phyloP scores from a whole-genome alignment of 2,888 invertebrate species.

The Conops quadrifasciatus region DNA sequence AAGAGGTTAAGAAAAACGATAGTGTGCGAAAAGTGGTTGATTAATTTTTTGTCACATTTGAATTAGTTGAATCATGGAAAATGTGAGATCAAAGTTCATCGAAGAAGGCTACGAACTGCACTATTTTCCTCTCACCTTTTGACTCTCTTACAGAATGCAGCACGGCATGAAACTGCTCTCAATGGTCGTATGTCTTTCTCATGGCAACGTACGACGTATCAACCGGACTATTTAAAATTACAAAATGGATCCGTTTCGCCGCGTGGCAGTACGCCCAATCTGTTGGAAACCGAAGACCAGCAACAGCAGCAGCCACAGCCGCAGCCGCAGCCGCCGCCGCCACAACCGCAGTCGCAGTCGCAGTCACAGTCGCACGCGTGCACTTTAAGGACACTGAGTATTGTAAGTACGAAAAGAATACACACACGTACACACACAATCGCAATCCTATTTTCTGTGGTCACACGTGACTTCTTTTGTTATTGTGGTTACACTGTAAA shows the following conservation, averaged over 20 bases:
- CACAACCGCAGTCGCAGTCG: too few species aligned
- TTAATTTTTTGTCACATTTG: too few species aligned
- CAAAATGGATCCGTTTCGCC: conserved; percentile 62
- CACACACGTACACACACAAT: conserved; percentile 24
- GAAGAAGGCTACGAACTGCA: not conserved
- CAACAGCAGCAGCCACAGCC: conserved; percentile 10
- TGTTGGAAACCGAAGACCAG: conserved; percentile 56
- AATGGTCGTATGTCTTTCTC: conserved; percentile 60
- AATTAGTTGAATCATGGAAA: too few species aligned
- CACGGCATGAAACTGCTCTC: conserved; percentile 59
- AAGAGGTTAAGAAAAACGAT: too few species aligned
- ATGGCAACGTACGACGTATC: conserved; percentile 52
- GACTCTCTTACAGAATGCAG: conserved; percentile 51
- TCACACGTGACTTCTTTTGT: too few species aligned
- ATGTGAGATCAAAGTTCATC: too few species aligned
- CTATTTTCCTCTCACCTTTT: not conserved
- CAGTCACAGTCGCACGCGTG: conserved; percentile 49
- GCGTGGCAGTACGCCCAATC: conserved; percentile 61
- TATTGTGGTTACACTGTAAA: too few species aligned
- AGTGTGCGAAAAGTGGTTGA: too few species aligned
- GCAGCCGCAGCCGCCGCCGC: too few species aligned
- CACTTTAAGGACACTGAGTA: conserved; percentile 63
- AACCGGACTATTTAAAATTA: conserved; percentile 59
- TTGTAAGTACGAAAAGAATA: conserved; percentile 58
- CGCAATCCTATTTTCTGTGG: conserved; percentile 8